Conservation (phyloP, 2,113 vertebrate genomes). For the Dicaeum eximium region DNA sequence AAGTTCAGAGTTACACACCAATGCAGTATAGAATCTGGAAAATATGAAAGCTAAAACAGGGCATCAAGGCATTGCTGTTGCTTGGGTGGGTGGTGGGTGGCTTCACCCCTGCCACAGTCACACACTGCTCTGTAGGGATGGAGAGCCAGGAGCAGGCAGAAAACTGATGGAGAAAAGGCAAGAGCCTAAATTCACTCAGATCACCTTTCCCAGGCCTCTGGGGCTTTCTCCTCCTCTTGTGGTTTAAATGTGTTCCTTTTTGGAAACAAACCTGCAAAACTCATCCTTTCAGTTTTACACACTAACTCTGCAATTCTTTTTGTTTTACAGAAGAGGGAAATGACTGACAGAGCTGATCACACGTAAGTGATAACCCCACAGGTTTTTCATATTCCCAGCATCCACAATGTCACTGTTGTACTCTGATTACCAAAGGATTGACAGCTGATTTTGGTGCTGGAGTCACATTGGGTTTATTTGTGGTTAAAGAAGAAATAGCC, state of each 20-base stretch:
- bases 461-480: neutral
- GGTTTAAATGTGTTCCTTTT: neutral
- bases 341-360: slow-evolving; percentile 2
- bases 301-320: neutral
- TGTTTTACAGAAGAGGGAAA: slow-evolving; percentile 59
- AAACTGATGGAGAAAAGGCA: neutral
- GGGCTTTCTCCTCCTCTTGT: neutral
- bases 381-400: neutral
- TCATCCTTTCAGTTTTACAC: neutral
- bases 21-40: neutral
- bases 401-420: fast-evolving
- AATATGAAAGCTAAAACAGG: neutral
- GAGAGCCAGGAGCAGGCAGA: neutral
- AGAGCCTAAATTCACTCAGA: neutral
- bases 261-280: neutral
- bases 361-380: neutral
- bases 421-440: neutral
- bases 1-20: neutral
- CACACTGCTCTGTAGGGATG: neutral
- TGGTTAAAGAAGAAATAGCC: neutral
- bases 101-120: neutral
- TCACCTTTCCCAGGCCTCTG: neutral
- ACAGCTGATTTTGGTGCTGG: neutral
- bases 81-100: neutral
- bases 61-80: neutral